phyloP scores from a whole-genome alignment of 1,140 invertebrate genomes.

The Drosophila subobscura region DNA sequence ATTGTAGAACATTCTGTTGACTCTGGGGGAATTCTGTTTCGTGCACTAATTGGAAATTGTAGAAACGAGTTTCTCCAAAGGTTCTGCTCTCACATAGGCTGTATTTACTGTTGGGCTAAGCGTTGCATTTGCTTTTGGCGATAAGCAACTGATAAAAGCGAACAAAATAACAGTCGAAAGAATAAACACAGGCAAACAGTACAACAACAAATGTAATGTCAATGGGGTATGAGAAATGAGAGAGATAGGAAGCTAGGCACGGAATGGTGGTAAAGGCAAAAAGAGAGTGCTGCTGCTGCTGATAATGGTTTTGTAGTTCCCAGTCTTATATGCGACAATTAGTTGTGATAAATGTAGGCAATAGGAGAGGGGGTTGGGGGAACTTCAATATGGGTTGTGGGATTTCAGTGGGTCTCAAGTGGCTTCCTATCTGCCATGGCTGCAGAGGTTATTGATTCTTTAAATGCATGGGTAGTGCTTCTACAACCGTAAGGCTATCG shows the following conservation, averaged over 20 bases:
- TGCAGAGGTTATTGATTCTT: no score
- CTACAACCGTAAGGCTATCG: no score
- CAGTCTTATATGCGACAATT: conserved; percentile 16
- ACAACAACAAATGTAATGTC: conserved; percentile 38
- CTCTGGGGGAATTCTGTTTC: conserved; percentile 24
- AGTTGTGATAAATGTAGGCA: conserved; percentile 30
- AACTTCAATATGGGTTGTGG: not conserved
- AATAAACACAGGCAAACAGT: conserved; percentile 8
- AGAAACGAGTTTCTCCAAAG: conserved; percentile 17
- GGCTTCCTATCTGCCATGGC: no score
- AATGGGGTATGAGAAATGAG: conserved; percentile 8
- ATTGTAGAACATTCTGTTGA: conserved; percentile 59
- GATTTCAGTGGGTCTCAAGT: no score
- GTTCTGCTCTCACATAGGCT: not conserved
- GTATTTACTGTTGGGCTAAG: conserved; percentile 48
- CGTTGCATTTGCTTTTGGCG: conserved; percentile 54
- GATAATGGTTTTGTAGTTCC: conserved; percentile 4
- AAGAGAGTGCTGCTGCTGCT: not conserved
- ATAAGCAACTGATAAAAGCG: conserved; percentile 68
- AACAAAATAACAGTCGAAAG: conserved; percentile 14
- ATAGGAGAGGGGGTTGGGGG: not conserved
- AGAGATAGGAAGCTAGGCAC: not conserved
- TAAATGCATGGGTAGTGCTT: no score
- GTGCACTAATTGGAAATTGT: conserved; percentile 69
- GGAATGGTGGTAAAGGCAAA: not conserved